phyloP scores from a whole-genome alignment of 2,888 invertebrate genomes.

The Drepana falcataria region DNA sequence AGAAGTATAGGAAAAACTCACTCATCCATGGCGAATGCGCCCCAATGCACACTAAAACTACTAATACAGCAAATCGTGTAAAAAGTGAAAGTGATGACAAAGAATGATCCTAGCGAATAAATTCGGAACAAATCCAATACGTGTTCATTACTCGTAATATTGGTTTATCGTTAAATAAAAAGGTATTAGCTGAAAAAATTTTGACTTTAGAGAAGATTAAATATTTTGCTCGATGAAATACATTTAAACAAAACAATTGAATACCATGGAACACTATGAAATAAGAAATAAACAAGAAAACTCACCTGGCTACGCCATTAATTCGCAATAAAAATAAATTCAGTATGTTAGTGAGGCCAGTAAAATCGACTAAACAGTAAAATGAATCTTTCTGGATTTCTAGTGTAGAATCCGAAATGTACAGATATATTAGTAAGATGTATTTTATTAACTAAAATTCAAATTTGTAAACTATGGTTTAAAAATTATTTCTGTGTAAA shows the following conservation, averaged over 20 bases:
- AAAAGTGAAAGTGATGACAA: constrained; percentile 79
- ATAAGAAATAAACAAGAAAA: constrained; percentile 76
- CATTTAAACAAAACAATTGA: constrained; percentile 76
- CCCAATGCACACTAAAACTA: constrained; percentile 60
- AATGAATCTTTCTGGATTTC: neutral
- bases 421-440: too few species aligned
- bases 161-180: constrained; percentile 67
- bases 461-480: too few species aligned
- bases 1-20: constrained; percentile 60
- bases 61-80: constrained; percentile 63
- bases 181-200: constrained; percentile 68
- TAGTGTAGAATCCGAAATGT: too few species aligned
- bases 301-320: constrained; percentile 79
- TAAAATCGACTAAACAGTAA: neutral
- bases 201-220: constrained; percentile 67
- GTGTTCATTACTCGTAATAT: constrained; percentile 76
- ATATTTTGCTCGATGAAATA: constrained; percentile 72
- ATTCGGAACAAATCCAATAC: constrained; percentile 76
- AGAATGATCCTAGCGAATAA: constrained; percentile 75
- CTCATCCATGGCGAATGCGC: constrained; percentile 73
- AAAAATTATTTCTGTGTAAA: too few species aligned
- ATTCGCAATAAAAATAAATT: constrained; percentile 78
- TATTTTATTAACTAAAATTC: too few species aligned
- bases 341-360: constrained; percentile 24
- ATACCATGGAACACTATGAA: constrained; percentile 71